These are phyloP conservation scores for Rhinatrema bivittatum DNA, from an alignment of 2,797 vertebrate species.

Conservation along the genomic window DNA sequence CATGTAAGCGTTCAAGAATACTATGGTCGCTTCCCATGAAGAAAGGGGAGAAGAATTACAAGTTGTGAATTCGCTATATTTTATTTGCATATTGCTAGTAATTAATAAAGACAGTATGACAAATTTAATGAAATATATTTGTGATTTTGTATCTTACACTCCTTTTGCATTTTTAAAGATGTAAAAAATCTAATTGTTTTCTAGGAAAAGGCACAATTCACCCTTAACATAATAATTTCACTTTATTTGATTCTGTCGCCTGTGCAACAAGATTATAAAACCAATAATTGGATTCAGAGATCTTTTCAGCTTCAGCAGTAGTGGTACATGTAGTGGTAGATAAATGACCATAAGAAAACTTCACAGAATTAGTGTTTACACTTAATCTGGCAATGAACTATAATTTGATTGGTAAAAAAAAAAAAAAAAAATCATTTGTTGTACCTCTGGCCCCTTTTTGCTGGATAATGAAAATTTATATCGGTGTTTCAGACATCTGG, in stretches of 20 bases:
- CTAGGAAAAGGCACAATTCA: constrained; percentile 40
- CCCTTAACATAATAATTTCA: constrained; percentile 45
- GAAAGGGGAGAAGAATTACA: too few relatives aligned
- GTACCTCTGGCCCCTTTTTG: constrained; percentile 74
- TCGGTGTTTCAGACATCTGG: constrained; percentile 71
- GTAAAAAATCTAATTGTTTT: constrained; percentile 26
- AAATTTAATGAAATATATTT: too few relatives aligned
- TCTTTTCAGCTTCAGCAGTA: constrained; percentile 48
- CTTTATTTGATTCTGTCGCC: constrained; percentile 55
- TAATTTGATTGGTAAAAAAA: constrained; percentile 79
- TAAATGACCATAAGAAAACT: constrained; percentile 72
- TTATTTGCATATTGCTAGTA: too few relatives aligned
- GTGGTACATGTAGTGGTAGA: constrained; percentile 54
- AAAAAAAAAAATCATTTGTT: constrained; percentile 74
- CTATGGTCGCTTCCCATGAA: too few relatives aligned
- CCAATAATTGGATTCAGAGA: constrained; percentile 60
- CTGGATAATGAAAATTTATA: constrained; percentile 80
- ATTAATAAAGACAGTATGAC: too few relatives aligned
- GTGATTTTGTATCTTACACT: too few relatives aligned
- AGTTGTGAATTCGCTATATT: too few relatives aligned
- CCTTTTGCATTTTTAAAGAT: constrained; percentile 39
- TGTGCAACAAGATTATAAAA: constrained; percentile 57
- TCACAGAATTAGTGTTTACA: constrained; percentile 75
- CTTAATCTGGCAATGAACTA: constrained; percentile 67
- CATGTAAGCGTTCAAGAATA: too few relatives aligned